Conservation (phyloP, 2,797 vertebrate species). For the Pristis pectinata region DNA sequence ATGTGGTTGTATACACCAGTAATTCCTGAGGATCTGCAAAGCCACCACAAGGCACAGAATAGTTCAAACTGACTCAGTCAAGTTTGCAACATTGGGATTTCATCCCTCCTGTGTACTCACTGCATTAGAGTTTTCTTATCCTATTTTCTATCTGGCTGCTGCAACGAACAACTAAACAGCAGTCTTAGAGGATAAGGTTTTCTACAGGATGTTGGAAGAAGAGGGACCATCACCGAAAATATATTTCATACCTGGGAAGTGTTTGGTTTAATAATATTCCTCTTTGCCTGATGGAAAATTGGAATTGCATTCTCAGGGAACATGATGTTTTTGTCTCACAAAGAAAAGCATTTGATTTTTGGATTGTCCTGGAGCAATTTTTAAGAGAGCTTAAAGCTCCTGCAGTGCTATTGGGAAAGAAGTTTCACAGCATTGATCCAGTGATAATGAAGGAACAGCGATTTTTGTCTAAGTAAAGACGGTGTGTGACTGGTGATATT, state of each 20-base stretch:
- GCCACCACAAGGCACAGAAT: neutral
- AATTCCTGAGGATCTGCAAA: neutral
- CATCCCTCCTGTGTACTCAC: neutral
- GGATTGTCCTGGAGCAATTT: neutral
- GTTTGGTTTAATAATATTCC: neutral
- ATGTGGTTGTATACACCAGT: neutral
- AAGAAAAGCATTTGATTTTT: neutral
- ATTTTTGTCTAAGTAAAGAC: neutral
- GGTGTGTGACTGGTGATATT: neutral
- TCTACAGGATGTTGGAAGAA: neutral
- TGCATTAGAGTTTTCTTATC: neutral
- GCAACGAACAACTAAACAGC: neutral
- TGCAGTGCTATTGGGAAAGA: neutral
- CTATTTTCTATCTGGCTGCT: neutral
- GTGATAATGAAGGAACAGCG: neutral
- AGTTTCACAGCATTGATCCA: neutral
- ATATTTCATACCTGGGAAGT: neutral
- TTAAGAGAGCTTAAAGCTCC: neutral
- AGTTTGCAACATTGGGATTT: neutral
- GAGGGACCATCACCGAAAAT: neutral
- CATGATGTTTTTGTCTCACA: neutral
- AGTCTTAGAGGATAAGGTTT: neutral
- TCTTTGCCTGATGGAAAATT: neutral
- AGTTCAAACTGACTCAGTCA: too few relatives aligned
- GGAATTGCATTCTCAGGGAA: neutral